Base-by-base conservation (phyloP, 2,888 invertebrate species). In the Drosophila conformis region DNA sequence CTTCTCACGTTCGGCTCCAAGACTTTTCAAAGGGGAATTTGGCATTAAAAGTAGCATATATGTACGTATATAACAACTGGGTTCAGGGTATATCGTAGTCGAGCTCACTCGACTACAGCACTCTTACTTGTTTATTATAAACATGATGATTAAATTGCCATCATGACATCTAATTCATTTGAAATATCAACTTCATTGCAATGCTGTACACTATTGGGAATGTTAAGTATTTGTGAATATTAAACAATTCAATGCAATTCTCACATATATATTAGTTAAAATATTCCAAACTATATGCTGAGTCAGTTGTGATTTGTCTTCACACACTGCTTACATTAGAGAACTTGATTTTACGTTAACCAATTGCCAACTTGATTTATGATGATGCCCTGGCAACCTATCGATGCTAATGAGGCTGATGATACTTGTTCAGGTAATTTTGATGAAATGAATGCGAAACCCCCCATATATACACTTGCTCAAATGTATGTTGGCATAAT, bases 261-360 rank as follows among this genome's bases (percentile, higher is more conserved):
- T 52, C n/a, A 40, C 25, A 62, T 40, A 1, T 11, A 33, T 60
- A 58, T 69, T 38, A 31, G 46, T 38, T 59, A 6, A 65, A 52
- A 31, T 60, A 51, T 61, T 42, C 21, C 33, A 15, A 18, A 27
- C 15, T 40, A 49, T 54, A 29, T 51, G 62, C 54, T 61, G 71
- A 70, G 7, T 70, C 62, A 62, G 21, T 3, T 48, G 27, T 15
- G 25, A 59, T 59, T 31, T 51, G 70, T 25, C 36, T 57, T 36
- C 58, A 73, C 40, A 58, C 29, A 31, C 42, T 51, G 58, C 13
- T 51, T 25, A 18, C 35, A 58, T 54, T 48, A n/a, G 40, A 61
- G 31, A 76, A 65, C 79, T 59, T 62, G 76, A 59, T 79, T 76
- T 31, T 35, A 27, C 38, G 18, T 27, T 5, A 54, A 51, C 53